Conservation (phyloP, 1,140 invertebrate genomes). For the Drosophila ercepeae region DNA sequence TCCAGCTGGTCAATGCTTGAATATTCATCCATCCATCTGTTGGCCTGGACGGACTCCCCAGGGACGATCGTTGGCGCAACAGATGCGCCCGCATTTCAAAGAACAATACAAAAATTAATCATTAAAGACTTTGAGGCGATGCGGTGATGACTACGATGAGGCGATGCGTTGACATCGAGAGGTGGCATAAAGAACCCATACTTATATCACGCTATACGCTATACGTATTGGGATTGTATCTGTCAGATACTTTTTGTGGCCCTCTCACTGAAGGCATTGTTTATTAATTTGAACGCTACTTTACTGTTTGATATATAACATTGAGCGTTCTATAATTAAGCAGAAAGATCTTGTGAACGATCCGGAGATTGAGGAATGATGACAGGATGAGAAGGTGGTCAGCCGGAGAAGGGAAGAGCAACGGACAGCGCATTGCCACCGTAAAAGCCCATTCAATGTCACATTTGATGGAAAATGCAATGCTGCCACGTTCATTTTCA, state of each 20-base stretch:
- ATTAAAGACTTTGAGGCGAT: constrained; percentile 64
- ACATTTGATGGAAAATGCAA: constrained; percentile 63
- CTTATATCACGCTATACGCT: constrained; percentile 11
- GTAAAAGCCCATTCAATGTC: constrained; percentile 49
- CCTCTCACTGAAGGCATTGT: constrained; percentile 36
- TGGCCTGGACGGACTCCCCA: no score
- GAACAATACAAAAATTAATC: constrained; percentile 78
- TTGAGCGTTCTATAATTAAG: constrained; percentile 61
- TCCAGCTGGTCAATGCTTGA: no score
- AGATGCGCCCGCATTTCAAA: constrained; percentile 68
- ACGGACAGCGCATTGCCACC: constrained; percentile 37
- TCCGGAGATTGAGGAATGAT: constrained; percentile 26
- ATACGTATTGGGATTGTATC: constrained; percentile 31
- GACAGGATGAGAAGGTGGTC: constrained; percentile 17
- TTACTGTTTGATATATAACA: constrained; percentile 61
- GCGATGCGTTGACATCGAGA: constrained; percentile 54
- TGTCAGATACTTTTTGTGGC: constrained; percentile 43
- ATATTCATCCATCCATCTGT: constrained; percentile 15
- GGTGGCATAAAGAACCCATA: constrained; percentile 47
- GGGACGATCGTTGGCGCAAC: constrained; percentile 69
- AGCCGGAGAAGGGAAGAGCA: constrained; percentile 5
- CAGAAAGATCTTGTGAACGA: constrained; percentile 45
- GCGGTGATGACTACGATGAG: constrained; percentile 37
- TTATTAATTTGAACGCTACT: constrained; percentile 62
- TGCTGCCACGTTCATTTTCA: constrained; percentile 51